These are phyloP conservation scores for Nebria salina DNA, from an alignment of 2,888 invertebrate genomes.

Conservation along the genomic window DNA sequence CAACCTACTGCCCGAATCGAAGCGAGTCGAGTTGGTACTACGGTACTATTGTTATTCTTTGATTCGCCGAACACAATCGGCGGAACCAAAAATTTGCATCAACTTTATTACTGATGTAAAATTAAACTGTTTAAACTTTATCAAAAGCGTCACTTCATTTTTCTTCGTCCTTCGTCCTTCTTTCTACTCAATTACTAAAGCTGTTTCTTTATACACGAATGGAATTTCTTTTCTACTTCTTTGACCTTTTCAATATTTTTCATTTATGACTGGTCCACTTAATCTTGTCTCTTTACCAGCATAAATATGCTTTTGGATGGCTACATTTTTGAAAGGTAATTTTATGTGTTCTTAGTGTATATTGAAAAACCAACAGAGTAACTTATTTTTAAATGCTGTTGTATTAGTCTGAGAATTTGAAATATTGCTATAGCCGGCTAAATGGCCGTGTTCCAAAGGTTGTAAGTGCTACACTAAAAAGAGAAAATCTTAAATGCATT, in stretches of 20 bases:
- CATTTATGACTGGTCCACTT: background rate
- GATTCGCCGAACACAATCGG: constrained; percentile 39
- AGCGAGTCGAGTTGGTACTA: background rate
- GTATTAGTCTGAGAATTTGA: constrained; percentile 11
- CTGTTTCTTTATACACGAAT: background rate
- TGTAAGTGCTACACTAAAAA: constrained; percentile 16
- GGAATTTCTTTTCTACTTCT: background rate
- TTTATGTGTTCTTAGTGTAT: background rate
- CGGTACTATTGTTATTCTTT: constrained; percentile 42
- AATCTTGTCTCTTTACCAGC: background rate
- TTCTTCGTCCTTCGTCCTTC: constrained; percentile 22
- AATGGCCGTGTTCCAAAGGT: constrained; percentile 13
- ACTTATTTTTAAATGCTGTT: background rate
- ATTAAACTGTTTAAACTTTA: constrained; percentile 46
- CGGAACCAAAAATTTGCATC: constrained; percentile 38
- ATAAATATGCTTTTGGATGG: too few species aligned
- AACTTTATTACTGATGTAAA: constrained; percentile 46
- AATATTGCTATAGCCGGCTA: constrained; percentile 6
- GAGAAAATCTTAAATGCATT: background rate
- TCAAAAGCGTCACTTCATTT: constrained; percentile 40
- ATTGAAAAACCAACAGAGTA: background rate
- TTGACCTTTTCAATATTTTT: background rate
- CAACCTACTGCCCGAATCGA: constrained; percentile 17
- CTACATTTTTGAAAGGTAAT: too few species aligned
- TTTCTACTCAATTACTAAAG: constrained; percentile 3